Conservation (phyloP, 2,888 invertebrate genomes). For the Hirtodrosophila trivittata region DNA sequence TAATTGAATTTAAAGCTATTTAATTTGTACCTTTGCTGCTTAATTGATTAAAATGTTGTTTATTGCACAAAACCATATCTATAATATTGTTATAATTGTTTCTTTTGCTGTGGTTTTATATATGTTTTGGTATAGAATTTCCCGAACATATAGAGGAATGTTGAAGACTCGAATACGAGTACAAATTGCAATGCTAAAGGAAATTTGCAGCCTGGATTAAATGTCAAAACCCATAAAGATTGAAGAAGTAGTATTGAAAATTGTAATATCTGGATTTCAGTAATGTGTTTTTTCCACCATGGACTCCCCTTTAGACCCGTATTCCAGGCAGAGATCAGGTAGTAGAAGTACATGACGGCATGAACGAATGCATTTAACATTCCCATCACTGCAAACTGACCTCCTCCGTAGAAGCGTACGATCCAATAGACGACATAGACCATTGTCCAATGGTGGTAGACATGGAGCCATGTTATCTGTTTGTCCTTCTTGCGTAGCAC, state of each 20-base stretch:
- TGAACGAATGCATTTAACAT: constrained; percentile 17
- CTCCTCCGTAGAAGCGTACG: constrained; percentile 15
- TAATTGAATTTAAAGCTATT: no score
- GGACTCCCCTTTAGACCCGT: neutral
- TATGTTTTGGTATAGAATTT: constrained; percentile 15
- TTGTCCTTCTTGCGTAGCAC: constrained; percentile 28
- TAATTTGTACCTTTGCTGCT: no score
- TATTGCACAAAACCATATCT: no score
- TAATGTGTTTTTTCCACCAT: constrained; percentile 32
- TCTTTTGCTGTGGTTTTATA: neutral
- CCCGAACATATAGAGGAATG: constrained; percentile 8
- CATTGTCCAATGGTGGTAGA: constrained; percentile 20
- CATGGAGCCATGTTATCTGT: constrained; percentile 23
- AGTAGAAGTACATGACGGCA: constrained; percentile 15
- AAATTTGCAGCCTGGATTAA: constrained; percentile 6
- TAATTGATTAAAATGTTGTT: no score
- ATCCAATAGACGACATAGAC: constrained; percentile 1
- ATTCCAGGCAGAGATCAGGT: constrained; percentile 7
- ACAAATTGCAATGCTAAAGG: neutral
- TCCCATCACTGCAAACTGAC: constrained; percentile 7
- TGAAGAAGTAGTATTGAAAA: neutral
- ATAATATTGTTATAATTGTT: neutral
- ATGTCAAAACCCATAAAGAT: constrained; percentile 3
- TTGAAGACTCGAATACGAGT: neutral
- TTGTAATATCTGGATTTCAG: constrained; percentile 13